Base-by-base conservation (phyloP, 2,113 vertebrate genomes). In the Microtus oregoni region DNA sequence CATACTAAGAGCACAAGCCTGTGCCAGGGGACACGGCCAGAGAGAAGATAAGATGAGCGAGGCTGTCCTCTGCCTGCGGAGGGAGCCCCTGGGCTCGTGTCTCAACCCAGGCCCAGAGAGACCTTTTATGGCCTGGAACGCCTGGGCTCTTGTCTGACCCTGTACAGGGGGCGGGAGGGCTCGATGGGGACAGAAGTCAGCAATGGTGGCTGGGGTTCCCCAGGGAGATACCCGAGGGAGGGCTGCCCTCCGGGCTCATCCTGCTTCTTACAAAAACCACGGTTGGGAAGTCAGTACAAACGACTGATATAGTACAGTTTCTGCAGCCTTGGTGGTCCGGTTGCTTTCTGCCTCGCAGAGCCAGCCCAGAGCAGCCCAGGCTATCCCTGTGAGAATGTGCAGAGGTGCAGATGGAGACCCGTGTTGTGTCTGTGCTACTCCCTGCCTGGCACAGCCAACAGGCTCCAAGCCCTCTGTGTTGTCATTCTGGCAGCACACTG, bases 91-190 rank as follows among this genome's bases (percentile, higher is more conserved):
- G 6, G 77, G 73, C 55, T 73, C 73, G 15, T 17, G 2, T 26
- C 76, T 17, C 1, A 35, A 92, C 93, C 93, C 67, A 20, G 90
- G 89, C 91, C 94, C 85, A 47, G 76, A 68, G 81, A 92, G 81
- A 94, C 94, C 92, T 95, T 96, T 96, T 91, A 91, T 91, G 94
- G 96, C 52, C 94, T 63, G 94, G 32, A 35, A 65, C 2, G 67
- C 55, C 82, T 0, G 52, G 89, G 52, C 6, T 32, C 32, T 79
- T 1, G 1, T 76, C 89, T 28, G 65, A 58, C 63, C 76, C 32
- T 2, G 32, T 68, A 9, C 72, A 55, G 58, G 6, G 24, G 30
- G 77, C 2, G 24, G 73, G 87, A 50, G 73, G 50, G 78, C 30
- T 14, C 3, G 0, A 2, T 35, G 78, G 72, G 77, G 83, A 73